phyloP scores from a whole-genome alignment of 2,113 vertebrate species.

The Boulengeromyrus knoepffleri region DNA sequence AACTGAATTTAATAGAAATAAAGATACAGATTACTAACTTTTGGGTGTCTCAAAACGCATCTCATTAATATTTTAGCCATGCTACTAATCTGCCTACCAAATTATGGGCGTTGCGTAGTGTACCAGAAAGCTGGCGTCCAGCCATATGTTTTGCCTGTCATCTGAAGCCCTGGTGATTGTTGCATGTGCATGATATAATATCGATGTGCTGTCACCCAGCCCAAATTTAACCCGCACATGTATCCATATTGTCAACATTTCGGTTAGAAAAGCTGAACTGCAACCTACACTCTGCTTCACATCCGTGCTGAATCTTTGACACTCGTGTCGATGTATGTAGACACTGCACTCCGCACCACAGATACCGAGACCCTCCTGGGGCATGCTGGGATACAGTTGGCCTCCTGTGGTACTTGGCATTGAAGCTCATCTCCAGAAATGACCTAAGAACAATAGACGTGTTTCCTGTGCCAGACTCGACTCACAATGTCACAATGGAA shows the following conservation, averaged over 20 bases:
- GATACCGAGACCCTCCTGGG: neutral
- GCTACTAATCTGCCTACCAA: too few relatives aligned
- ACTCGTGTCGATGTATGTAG: neutral
- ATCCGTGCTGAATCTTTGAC: neutral
- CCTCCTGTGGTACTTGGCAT: neutral
- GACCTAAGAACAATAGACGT: neutral
- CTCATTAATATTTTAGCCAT: too few relatives aligned
- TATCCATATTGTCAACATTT: neutral
- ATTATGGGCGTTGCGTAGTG: too few relatives aligned
- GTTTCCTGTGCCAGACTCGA: neutral
- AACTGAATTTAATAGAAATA: too few relatives aligned
- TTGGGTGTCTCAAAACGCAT: too few relatives aligned
- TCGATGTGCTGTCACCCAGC: too few relatives aligned
- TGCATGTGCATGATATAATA: too few relatives aligned
- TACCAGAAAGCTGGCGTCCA: too few relatives aligned
- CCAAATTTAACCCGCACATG: neutral
- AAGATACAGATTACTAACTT: too few relatives aligned
- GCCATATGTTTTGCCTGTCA: too few relatives aligned
- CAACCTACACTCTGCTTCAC: neutral
- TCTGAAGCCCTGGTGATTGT: too few relatives aligned
- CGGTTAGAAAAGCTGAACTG: neutral
- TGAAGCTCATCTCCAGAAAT: neutral
- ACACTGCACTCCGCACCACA: neutral
- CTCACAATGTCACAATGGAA: neutral
- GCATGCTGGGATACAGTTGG: slow-evolving; percentile 10